A percentile compares a stretch with the other conserved stretches of the same genome.
Evolutionary conservation across 2,113 vertebrate genomes (phyloP).

Genomic region (Oryzias melastigma): DNA sequence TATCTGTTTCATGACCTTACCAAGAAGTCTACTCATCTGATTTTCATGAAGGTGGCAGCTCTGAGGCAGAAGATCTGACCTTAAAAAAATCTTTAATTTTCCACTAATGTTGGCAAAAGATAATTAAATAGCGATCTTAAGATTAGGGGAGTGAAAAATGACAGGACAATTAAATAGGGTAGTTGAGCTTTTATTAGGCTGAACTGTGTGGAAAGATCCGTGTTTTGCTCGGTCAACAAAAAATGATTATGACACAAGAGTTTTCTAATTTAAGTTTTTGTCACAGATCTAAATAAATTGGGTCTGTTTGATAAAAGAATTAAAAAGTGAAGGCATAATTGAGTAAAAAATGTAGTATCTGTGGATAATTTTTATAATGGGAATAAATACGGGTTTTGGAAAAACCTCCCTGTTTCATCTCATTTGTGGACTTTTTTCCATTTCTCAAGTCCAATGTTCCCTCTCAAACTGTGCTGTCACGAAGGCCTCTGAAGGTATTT

Average conservation of each 20-base stretch:
- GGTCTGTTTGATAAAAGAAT: no score
- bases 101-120: constrained; percentile 48
- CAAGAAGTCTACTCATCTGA: constrained; percentile 6
- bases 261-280: no score
- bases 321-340: no score
- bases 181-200: constrained; percentile 2
- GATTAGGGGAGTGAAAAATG: constrained; percentile 39
- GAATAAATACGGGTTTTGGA: neutral
- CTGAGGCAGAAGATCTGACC: constrained; percentile 45
- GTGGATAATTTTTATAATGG: neutral
- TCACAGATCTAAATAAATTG: no score
- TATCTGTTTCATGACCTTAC: constrained; percentile 10
- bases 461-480: constrained; percentile 2
- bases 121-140: constrained; percentile 40
- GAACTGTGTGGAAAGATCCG: constrained; percentile 6
- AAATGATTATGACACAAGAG: no score
- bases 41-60: constrained; percentile 36
- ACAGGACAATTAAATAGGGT: constrained; percentile 23
- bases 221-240: neutral
- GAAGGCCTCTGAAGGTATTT: neutral
- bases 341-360: no score
- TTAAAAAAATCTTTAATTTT: constrained; percentile 53
- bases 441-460: neutral
- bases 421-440: neutral
- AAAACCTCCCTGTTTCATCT: neutral